phyloP scores from a whole-genome alignment of 1,140 invertebrate species.

The Doryteuthis pealeii region DNA sequence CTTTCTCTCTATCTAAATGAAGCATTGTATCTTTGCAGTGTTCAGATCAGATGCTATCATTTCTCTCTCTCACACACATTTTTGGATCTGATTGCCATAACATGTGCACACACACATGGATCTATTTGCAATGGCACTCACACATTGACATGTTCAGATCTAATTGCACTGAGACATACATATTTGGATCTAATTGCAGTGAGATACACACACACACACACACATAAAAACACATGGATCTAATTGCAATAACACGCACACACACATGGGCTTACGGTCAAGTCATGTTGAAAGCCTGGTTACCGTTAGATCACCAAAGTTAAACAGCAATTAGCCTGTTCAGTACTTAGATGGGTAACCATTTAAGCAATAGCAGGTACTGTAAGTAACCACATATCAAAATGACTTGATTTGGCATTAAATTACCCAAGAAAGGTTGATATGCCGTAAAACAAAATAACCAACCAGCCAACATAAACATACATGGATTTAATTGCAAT shows the following conservation, averaged over 20 bases:
- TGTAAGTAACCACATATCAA: too few relatives aligned
- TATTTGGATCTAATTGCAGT: neutral
- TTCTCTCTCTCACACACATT: neutral
- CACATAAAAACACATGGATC: neutral
- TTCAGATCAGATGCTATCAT: too few relatives aligned
- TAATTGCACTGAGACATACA: neutral
- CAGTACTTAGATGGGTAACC: too few relatives aligned
- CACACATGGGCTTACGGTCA: neutral
- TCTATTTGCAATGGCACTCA: neutral
- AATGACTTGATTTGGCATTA: too few relatives aligned
- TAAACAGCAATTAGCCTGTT: too few relatives aligned
- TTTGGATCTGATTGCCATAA: neutral
- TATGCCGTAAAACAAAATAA: too few relatives aligned
- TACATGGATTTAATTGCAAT: neutral
- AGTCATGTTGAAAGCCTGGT: too few relatives aligned
- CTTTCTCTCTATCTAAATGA: too few relatives aligned
- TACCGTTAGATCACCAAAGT: too few relatives aligned
- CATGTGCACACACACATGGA: neutral
- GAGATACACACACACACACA: neutral
- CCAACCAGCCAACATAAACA: neutral
- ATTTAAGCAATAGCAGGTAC: too few relatives aligned
- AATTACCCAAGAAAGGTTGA: too few relatives aligned
- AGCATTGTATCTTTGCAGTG: too few relatives aligned
- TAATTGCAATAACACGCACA: neutral
- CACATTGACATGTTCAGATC: neutral